Evolutionary conservation across 2,113 vertebrate species (phyloP).

Genomic region (Phylloscopus trochiloides): DNA sequence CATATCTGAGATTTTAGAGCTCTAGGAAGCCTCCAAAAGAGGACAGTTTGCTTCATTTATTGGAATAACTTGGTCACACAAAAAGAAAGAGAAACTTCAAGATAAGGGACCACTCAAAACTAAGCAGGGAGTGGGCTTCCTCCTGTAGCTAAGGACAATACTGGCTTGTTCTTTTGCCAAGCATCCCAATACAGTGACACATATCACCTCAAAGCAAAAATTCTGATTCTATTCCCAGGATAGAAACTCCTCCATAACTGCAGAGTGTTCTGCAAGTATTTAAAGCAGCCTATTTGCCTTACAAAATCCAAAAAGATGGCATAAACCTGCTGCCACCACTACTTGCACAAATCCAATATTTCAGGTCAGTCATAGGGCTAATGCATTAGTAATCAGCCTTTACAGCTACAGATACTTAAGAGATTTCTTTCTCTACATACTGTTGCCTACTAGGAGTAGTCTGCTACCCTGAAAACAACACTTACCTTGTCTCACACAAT

Average conservation of each 20-base stretch:
- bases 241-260: neutral
- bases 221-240: rapidly evolving
- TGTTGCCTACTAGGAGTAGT: neutral
- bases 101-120: neutral
- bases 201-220: neutral
- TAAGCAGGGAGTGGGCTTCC: neutral
- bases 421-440: neutral
- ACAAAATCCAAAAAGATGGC: neutral
- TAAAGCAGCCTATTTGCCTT: neutral
- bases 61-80: neutral
- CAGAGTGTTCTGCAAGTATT: neutral
- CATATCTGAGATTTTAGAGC: neutral
- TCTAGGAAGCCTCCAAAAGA: neutral
- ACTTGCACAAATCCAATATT: neutral
- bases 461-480: neutral
- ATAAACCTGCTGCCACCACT: neutral
- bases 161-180: neutral
- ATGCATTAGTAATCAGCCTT: neutral
- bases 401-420: neutral
- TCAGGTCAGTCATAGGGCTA: neutral
- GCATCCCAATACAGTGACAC: neutral
- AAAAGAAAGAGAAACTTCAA: neutral
- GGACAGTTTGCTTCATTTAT: neutral
- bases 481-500: neutral
- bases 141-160: neutral